Percentiles rank a stretch among this genome's conserved stretches.
These are phyloP conservation scores for Hypena proboscidalis DNA, from an alignment of 2,888 invertebrate genomes.

Conservation along the genomic window DNA sequence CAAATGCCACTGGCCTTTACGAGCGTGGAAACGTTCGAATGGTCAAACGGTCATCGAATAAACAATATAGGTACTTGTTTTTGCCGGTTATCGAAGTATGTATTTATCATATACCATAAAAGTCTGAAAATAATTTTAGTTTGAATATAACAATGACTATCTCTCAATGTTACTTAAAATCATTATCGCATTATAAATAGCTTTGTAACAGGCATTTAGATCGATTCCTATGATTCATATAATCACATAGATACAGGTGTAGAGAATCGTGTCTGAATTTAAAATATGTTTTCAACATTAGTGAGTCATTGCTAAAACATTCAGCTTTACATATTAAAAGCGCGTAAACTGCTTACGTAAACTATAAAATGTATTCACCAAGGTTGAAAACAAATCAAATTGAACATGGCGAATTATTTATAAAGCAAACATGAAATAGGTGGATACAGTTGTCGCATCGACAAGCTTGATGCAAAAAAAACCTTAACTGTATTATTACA, in stretches of 20 bases:
- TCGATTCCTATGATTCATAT: constrained; percentile 33
- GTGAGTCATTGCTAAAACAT: constrained; percentile 49
- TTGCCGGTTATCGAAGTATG: constrained; percentile 1
- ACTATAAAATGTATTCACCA: constrained; percentile 53
- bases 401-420: constrained; percentile 57
- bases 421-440: constrained; percentile 55
- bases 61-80: constrained; percentile 6
- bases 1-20: constrained; percentile 16
- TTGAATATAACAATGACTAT: constrained; percentile 9
- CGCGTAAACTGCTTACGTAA: constrained; percentile 50
- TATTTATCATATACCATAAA: constrained; percentile 5
- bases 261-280: constrained; percentile 34
- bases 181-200: constrained; percentile 16
- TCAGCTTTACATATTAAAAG: constrained; percentile 46
- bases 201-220: constrained; percentile 19
- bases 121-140: constrained; percentile 12
- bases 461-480: constrained; percentile 40
- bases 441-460: constrained; percentile 51
- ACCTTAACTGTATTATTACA: constrained; percentile 46
- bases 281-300: constrained; percentile 34
- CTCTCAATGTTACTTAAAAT: constrained; percentile 21
- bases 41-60: neutral
- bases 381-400: constrained; percentile 60
- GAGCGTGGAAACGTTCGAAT: constrained; percentile 15
- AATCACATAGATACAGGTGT: constrained; percentile 37